Conservation (phyloP, 1,140 invertebrate species). For the Drosophila lacteicornis region DNA sequence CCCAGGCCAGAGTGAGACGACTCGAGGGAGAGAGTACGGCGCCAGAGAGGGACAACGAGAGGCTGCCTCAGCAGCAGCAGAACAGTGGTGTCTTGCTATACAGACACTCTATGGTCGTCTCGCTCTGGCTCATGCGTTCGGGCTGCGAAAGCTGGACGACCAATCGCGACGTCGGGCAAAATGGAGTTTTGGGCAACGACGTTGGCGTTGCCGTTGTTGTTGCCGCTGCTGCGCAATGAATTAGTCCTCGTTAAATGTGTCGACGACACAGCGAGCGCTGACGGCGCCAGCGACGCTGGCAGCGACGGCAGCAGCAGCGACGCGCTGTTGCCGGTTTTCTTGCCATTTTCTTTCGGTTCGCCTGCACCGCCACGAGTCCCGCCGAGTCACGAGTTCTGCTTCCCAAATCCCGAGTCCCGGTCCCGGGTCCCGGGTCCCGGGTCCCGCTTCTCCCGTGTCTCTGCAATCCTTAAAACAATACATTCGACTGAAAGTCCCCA, state of each 20-base stretch:
- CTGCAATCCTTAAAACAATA: slow-evolving; percentile 75
- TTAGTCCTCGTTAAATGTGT: slow-evolving; percentile 82
- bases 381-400: slow-evolving; percentile 6
- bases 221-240: slow-evolving; percentile 74
- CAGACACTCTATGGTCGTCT: background rate
- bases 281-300: background rate
- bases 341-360: slow-evolving; percentile 48
- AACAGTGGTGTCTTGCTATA: background rate
- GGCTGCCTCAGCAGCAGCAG: background rate
- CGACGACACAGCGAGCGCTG: slow-evolving; percentile 39
- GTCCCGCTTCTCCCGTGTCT: slow-evolving; percentile 1
- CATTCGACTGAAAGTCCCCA: slow-evolving; percentile 62
- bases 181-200: slow-evolving; percentile 51
- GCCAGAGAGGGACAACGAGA: background rate
- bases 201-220: slow-evolving; percentile 17
- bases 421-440: background rate
- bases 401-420: slow-evolving; percentile 1
- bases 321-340: slow-evolving; percentile 73
- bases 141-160: slow-evolving; percentile 1
- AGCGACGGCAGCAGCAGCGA: background rate
- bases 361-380: slow-evolving; percentile 31
- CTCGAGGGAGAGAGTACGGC: too few relatives aligned
- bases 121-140: background rate
- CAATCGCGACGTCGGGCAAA: slow-evolving; percentile 58
- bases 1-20: background rate